Conservation (phyloP, 2,888 invertebrate genomes). For the Elmis aenea region DNA sequence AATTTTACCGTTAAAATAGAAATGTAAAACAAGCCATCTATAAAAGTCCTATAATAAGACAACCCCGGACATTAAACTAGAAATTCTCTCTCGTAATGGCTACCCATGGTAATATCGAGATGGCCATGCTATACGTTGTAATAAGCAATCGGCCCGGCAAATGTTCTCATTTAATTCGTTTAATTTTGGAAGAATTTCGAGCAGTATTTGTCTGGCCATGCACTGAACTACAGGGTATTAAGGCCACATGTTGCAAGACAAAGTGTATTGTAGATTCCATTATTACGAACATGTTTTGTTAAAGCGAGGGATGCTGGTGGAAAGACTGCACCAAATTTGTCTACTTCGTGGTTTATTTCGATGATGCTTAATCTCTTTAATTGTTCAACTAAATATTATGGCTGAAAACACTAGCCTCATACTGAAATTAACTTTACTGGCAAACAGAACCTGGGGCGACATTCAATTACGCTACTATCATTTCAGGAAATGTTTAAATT, state of each 20-base stretch:
- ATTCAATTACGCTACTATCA: too few species aligned
- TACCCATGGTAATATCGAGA: conserved; percentile 22
- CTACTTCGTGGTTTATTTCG: conserved; percentile 21
- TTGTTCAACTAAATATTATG: too few species aligned
- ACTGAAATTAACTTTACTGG: too few species aligned
- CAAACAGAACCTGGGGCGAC: too few species aligned
- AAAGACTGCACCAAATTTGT: conserved; percentile 19
- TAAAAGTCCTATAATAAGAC: conserved; percentile 17
- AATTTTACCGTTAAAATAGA: neutral
- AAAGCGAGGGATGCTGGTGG: conserved; percentile 13
- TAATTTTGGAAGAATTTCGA: conserved; percentile 12
- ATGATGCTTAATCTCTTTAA: conserved; percentile 20
- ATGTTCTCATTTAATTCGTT: conserved; percentile 17
- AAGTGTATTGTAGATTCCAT: conserved; percentile 41
- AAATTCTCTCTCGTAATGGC: conserved; percentile 23
- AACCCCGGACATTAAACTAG: conserved; percentile 19
- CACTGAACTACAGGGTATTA: conserved; percentile 33
- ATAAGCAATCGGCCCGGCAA: conserved; percentile 16
- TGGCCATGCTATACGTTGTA: conserved; percentile 18
- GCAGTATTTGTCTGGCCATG: conserved; percentile 21
- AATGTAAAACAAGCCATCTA: conserved; percentile 4
- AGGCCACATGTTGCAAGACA: conserved; percentile 44
- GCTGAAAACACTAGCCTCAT: too few species aligned
- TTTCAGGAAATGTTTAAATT: too few species aligned
- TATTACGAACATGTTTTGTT: conserved; percentile 29